Evolutionary conservation across 2,113 vertebrate species (phyloP).

Genomic region (Pundamilia nyererei): DNA sequence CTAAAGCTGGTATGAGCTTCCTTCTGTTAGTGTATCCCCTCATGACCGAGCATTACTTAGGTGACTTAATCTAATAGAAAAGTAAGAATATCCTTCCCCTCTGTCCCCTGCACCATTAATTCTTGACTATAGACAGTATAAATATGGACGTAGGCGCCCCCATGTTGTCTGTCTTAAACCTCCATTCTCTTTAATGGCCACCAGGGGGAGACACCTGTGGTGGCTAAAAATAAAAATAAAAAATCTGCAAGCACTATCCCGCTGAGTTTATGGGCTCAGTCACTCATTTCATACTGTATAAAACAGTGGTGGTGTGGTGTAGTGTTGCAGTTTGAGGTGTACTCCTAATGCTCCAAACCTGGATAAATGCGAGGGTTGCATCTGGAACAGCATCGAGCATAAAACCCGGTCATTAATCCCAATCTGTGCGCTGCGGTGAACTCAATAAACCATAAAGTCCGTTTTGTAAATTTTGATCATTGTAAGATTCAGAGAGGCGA

Average conservation of each 20-base stretch:
- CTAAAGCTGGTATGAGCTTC: not conserved
- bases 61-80: not conserved
- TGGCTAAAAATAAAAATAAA: not conserved
- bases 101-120: not conserved
- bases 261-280: not conserved
- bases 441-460: fast-evolving
- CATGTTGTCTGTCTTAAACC: not conserved
- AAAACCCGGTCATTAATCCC: not conserved
- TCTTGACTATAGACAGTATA: not conserved
- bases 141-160: not conserved
- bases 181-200: not conserved
- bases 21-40: not conserved
- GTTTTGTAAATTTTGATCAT: not conserved
- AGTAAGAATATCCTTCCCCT: not conserved
- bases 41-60: not conserved
- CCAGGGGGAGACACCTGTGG: not conserved
- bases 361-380: not conserved
- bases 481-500: fast-evolving
- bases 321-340: not conserved
- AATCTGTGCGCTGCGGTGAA: not conserved
- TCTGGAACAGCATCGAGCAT: not conserved
- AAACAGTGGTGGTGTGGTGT: not conserved
- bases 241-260: not conserved
- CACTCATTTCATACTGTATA: not conserved
- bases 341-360: not conserved